A percentile compares a stretch with the other conserved stretches of the same genome.
phyloP scores from a whole-genome alignment of 2,113 vertebrate genomes.

The Callipepla squamata region DNA sequence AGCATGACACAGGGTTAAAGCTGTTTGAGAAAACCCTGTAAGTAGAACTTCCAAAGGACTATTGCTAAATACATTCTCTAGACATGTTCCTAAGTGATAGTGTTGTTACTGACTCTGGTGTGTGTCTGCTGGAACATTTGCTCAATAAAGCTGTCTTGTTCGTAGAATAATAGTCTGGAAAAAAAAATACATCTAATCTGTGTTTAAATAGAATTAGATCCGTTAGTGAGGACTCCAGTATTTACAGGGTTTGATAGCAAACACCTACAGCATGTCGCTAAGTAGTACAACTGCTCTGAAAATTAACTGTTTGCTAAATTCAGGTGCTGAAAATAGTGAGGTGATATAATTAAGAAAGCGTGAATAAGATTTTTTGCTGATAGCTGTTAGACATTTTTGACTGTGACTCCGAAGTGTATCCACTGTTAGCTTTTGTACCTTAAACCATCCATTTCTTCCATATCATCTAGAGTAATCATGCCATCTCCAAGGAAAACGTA shows the following conservation, averaged over 20 bases:
- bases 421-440: slow-evolving; percentile 80
- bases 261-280: neutral
- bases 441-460: slow-evolving; percentile 99
- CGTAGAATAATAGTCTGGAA: neutral
- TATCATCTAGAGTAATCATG: slow-evolving; percentile 98
- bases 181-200: neutral
- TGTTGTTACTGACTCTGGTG: neutral
- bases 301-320: neutral
- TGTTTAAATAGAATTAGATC: neutral
- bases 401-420: neutral
- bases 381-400: neutral
- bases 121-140: neutral
- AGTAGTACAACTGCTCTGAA: neutral
- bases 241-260: neutral
- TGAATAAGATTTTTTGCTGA: neutral
- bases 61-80: neutral
- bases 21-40: neutral
- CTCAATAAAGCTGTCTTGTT: neutral
- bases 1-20: neutral
- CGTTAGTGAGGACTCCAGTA: neutral
- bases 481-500: slow-evolving; percentile 96
- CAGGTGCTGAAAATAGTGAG: neutral
- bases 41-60: neutral
- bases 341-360: neutral
- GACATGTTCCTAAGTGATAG: neutral